Evolutionary conservation across 2,888 invertebrate genomes (phyloP).

Genomic region (Apocheima hispidaria): DNA sequence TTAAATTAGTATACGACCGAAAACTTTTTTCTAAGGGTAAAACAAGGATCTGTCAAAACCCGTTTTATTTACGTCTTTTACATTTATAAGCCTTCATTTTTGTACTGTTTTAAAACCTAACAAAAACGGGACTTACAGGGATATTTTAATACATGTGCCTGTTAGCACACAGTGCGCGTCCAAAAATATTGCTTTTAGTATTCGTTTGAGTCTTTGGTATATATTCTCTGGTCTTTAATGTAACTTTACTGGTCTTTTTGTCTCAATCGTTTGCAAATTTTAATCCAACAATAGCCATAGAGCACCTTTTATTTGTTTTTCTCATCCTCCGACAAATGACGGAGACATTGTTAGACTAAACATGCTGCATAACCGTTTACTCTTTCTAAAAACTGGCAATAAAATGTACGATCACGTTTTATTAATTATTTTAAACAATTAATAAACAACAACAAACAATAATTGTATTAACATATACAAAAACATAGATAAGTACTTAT

Average conservation of each 20-base stretch:
- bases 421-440: too few species aligned
- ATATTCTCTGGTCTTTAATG: too few species aligned
- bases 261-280: neutral
- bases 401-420: too few species aligned
- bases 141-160: conserved; percentile 45
- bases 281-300: neutral
- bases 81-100: conserved; percentile 24
- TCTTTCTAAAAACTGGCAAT: too few species aligned
- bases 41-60: conserved; percentile 20
- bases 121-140: conserved; percentile 14
- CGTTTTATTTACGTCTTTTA: conserved; percentile 21
- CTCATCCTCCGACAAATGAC: too few species aligned
- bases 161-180: conserved; percentile 32
- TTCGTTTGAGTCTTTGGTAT: too few species aligned
- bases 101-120: conserved; percentile 30
- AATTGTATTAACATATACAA: too few species aligned
- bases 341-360: too few species aligned
- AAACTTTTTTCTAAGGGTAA: conserved; percentile 7
- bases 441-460: too few species aligned
- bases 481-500: too few species aligned
- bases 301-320: too few species aligned
- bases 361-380: too few species aligned
- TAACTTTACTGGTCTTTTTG: neutral
- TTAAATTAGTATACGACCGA: neutral
- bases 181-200: conserved; percentile 2